Conservation (phyloP, 2,888 invertebrate species). For the Hypolimnas misippus region DNA sequence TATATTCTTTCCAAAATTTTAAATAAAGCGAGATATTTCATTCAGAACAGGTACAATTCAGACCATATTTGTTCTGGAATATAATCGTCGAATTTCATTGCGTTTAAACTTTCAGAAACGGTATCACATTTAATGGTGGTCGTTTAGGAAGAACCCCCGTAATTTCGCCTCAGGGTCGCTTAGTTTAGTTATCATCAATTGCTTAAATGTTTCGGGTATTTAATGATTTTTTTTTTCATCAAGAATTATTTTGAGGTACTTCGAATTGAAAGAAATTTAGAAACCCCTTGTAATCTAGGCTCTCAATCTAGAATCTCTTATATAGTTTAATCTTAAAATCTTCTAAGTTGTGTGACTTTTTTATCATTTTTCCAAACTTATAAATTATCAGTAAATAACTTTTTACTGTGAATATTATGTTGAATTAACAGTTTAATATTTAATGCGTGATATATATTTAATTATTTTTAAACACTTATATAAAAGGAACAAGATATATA, state of each 20-base stretch:
- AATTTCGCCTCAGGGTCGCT: constrained; percentile 65
- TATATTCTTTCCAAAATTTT: constrained; percentile 43
- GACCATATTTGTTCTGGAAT: constrained; percentile 60
- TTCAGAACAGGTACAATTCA: constrained; percentile 58
- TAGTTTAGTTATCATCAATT: constrained; percentile 34
- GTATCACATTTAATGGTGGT: constrained; percentile 76
- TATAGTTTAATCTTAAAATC: too few relatives aligned
- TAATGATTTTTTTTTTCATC: background rate
- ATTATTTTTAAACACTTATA: too few relatives aligned
- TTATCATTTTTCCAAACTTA: too few relatives aligned
- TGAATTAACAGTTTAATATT: too few relatives aligned
- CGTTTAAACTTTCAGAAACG: constrained; percentile 74
- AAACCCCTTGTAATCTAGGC: too few relatives aligned
- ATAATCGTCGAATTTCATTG: constrained; percentile 70
- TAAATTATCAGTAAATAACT: too few relatives aligned
- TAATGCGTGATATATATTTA: too few relatives aligned
- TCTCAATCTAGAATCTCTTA: too few relatives aligned
- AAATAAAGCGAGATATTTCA: constrained; percentile 51
- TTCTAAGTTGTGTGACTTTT: too few relatives aligned
- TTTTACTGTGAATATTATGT: too few relatives aligned
- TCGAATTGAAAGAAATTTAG: too few relatives aligned
- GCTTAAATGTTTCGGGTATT: background rate
- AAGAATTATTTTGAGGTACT: background rate
- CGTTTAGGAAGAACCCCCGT: constrained; percentile 68
- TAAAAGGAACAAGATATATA: too few relatives aligned